Percentiles rank a stretch among this genome's conserved stretches.
These are phyloP conservation scores for Pseudochromis fuscus DNA, from an alignment of 2,797 vertebrate species.

Conservation along the genomic window DNA sequence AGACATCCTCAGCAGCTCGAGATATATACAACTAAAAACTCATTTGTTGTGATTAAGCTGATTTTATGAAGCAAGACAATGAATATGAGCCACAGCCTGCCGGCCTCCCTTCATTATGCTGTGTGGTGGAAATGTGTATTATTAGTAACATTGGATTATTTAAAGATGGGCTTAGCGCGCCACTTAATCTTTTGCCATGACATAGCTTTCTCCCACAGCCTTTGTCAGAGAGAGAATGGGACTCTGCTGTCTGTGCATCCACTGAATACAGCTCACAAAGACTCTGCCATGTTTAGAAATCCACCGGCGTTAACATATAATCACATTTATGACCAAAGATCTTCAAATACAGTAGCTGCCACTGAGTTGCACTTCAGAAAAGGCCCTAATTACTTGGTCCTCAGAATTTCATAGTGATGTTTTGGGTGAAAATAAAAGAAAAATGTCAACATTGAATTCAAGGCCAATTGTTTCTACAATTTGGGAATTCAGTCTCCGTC, in stretches of 20 bases:
- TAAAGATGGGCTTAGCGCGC: conserved; percentile 59
- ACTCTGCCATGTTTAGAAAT: conserved; percentile 17
- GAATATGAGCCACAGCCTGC: conserved; percentile 17
- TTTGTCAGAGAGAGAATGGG: conserved; percentile 42
- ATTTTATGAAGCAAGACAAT: conserved; percentile 14
- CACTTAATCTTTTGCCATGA: conserved; percentile 64
- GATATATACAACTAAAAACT: neutral
- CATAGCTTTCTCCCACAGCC: conserved; percentile 31
- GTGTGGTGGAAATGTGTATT: conserved; percentile 54
- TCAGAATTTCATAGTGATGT: neutral
- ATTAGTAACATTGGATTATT: conserved; percentile 72
- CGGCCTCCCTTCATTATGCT: conserved; percentile 23
- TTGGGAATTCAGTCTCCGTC: too few relatives aligned
- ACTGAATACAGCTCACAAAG: conserved; percentile 12
- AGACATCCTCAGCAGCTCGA: neutral
- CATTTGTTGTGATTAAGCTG: conserved; percentile 22
- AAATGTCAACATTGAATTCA: too few relatives aligned
- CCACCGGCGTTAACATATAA: neutral
- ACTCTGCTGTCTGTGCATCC: conserved; percentile 6
- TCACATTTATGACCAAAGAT: conserved; percentile 3
- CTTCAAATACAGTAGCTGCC: conserved; percentile 4
- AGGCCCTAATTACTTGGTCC: neutral
- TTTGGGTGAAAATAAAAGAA: neutral
- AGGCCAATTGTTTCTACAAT: too few relatives aligned
- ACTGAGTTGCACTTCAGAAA: conserved; percentile 19